phyloP scores from a whole-genome alignment of 2,888 invertebrate species.

The Andricus curvator region DNA sequence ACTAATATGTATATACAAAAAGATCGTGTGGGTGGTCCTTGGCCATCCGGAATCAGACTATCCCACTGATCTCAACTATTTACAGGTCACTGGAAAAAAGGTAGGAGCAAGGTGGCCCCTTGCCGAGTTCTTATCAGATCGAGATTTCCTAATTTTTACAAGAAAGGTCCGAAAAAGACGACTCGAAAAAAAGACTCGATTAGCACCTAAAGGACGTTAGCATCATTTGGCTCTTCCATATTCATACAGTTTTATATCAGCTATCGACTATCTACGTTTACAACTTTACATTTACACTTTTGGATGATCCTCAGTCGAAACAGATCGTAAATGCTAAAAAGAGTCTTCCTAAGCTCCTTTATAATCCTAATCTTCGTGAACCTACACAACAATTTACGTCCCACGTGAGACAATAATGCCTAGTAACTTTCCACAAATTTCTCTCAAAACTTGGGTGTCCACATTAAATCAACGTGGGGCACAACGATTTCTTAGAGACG shows the following conservation, averaged over 20 bases:
- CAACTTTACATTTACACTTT: conserved; percentile 23
- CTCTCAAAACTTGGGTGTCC: conserved; percentile 13
- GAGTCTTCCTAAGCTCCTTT: background rate
- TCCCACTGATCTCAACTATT: conserved; percentile 60
- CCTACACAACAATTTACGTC: conserved; percentile 36
- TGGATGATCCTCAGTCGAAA: conserved; percentile 37
- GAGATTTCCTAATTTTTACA: conserved; percentile 67
- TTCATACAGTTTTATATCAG: conserved; percentile 16
- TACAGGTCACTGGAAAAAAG: conserved; percentile 67
- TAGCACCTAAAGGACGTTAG: conserved; percentile 56
- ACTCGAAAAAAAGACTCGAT: conserved; percentile 58
- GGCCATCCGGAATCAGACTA: conserved; percentile 48
- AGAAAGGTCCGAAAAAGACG: conserved; percentile 34
- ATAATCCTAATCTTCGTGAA: background rate
- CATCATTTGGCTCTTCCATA: conserved; percentile 31
- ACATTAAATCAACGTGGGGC: background rate
- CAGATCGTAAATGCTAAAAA: conserved; percentile 23
- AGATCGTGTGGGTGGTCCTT: conserved; percentile 71
- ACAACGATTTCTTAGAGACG: background rate
- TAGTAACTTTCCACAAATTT: conserved; percentile 15
- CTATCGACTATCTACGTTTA: conserved; percentile 30
- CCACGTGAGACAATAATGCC: conserved; percentile 36
- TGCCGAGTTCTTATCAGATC: conserved; percentile 67
- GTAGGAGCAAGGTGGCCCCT: conserved; percentile 50
- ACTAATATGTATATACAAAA: conserved; percentile 46